A percentile compares a stretch with the other conserved stretches of the same genome.
These are phyloP conservation scores for Colinus virginianus DNA, from an alignment of 2,113 vertebrate species.

Conservation along the genomic window DNA sequence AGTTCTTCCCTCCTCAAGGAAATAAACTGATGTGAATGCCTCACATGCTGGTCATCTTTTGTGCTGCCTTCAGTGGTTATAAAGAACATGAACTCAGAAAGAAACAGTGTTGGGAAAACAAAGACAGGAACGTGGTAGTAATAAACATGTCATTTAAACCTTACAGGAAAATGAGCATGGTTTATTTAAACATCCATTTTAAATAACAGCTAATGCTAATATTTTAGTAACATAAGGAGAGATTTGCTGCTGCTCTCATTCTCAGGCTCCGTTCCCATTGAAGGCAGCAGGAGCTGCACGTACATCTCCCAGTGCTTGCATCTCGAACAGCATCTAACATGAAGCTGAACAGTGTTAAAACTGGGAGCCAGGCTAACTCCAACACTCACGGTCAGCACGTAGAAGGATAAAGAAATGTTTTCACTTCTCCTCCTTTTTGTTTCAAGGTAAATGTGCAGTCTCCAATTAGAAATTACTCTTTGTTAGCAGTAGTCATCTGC, in stretches of 20 bases:
- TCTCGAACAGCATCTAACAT: neutral
- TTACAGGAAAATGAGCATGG: neutral
- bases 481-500: slow-evolving; percentile 9
- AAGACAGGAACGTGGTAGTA: rapidly evolving
- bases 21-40: neutral
- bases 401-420: neutral
- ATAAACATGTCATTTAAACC: slow-evolving; percentile 36
- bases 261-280: neutral
- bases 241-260: neutral
- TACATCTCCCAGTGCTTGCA: neutral
- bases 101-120: neutral
- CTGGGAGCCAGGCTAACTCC: neutral
- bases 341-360: neutral
- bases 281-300: neutral
- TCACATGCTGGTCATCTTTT: neutral
- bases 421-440: slow-evolving; percentile 24
- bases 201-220: slow-evolving; percentile 32
- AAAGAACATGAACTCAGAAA: neutral
- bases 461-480: slow-evolving; percentile 61
- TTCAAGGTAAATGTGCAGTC: neutral
- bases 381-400: rapidly evolving
- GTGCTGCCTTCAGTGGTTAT: neutral
- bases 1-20: neutral
- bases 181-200: slow-evolving; percentile 4
- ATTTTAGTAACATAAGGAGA: slow-evolving; percentile 16